These are phyloP conservation scores for Meloe dianella DNA, from an alignment of 2,888 invertebrate species.

Conservation along the genomic window DNA sequence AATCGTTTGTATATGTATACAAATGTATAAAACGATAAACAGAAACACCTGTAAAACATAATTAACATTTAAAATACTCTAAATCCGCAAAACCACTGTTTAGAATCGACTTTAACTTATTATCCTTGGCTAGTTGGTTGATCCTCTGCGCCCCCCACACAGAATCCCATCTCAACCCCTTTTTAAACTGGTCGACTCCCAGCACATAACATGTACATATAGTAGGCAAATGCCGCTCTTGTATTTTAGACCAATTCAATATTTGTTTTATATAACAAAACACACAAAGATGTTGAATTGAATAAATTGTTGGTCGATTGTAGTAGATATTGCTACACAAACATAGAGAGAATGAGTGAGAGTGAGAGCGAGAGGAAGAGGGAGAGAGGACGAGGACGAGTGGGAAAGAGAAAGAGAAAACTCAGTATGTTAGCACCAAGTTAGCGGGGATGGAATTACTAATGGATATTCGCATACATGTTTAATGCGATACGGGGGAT, in stretches of 20 bases:
- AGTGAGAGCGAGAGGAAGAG: not conserved
- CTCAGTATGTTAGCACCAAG: slow-evolving; percentile 54
- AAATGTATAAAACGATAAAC: not conserved
- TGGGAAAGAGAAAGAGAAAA: slow-evolving; percentile 26
- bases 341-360: slow-evolving; percentile 30
- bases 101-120: slow-evolving; percentile 45
- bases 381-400: no score
- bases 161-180: slow-evolving; percentile 17
- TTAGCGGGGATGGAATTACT: slow-evolving; percentile 55
- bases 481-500: slow-evolving; percentile 50
- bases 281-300: slow-evolving; percentile 44
- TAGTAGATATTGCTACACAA: slow-evolving; percentile 53
- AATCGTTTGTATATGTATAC: not conserved
- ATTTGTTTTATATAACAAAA: slow-evolving; percentile 26
- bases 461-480: slow-evolving; percentile 54
- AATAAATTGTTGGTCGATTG: slow-evolving; percentile 37
- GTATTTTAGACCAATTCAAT: slow-evolving; percentile 38
- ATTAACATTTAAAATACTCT: slow-evolving; percentile 47
- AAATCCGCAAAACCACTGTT: slow-evolving; percentile 45
- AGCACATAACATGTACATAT: slow-evolving; percentile 41
- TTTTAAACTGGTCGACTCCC: slow-evolving; percentile 36
- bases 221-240: slow-evolving; percentile 49
- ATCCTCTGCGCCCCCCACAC: slow-evolving; percentile 23
- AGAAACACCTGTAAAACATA: slow-evolving; percentile 36
- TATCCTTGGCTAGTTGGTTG: slow-evolving; percentile 37